These are phyloP conservation scores for Empis stercorea DNA, from an alignment of 2,888 invertebrate species.

Conservation along the genomic window DNA sequence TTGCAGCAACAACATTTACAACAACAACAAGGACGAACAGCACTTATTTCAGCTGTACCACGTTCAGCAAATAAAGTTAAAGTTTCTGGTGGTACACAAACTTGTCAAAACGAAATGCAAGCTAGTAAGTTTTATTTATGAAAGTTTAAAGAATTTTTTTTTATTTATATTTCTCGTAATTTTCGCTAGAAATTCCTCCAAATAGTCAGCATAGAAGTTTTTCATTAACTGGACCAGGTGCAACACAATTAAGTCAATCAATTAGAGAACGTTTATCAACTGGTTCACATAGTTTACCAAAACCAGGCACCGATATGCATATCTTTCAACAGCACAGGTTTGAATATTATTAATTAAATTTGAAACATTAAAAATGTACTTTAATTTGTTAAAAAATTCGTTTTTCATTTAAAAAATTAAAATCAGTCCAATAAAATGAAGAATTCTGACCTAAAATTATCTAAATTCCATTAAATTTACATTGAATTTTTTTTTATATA, in stretches of 20 bases:
- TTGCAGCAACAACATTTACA: slow-evolving; percentile 10
- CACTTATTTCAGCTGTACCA: slow-evolving; percentile 75
- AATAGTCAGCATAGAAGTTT: slow-evolving; percentile 73
- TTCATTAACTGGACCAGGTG: slow-evolving; percentile 71
- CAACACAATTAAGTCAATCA: slow-evolving; percentile 74
- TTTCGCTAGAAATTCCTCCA: slow-evolving; percentile 40
- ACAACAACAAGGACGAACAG: slow-evolving; percentile 44
- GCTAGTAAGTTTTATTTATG: slow-evolving; percentile 54
- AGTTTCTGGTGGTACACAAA: slow-evolving; percentile 83
- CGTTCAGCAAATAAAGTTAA: slow-evolving; percentile 70
- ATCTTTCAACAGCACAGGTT: slow-evolving; percentile 53
- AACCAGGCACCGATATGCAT: slow-evolving; percentile 52
- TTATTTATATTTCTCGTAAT: no score
- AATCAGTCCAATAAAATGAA: no score
- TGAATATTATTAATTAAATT: slow-evolving; percentile 4
- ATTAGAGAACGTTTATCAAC: slow-evolving; percentile 70
- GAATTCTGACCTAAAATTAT: no score
- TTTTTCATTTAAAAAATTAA: no score
- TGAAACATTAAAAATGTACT: not conserved
- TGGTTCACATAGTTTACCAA: slow-evolving; percentile 77
- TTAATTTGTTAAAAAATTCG: no score
- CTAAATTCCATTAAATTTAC: no score
- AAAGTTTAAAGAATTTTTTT: no score
- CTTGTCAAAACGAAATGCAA: slow-evolving; percentile 64
- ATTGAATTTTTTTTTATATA: no score